Conservation (phyloP, 37 sponge, comb jelly and placozoan species). For the Cliona cf. orientalis region DNA sequence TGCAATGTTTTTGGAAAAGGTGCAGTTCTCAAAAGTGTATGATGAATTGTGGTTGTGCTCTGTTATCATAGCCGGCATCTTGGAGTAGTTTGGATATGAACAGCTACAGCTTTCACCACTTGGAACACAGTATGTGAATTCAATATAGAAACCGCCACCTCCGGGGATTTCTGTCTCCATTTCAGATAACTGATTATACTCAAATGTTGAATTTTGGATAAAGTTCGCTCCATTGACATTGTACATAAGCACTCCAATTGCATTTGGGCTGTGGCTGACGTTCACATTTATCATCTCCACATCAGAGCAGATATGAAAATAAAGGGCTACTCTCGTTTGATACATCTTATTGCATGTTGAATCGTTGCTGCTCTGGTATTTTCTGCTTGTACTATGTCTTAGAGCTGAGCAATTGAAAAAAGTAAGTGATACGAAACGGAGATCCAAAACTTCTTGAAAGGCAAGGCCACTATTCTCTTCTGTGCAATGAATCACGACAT, state of each 20-base stretch:
- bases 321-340: slow-evolving; percentile 18
- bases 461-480: not conserved
- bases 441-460: not conserved
- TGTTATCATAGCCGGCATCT: too few relatives aligned
- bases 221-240: slow-evolving; percentile 19
- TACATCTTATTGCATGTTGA: not conserved
- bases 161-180: too few relatives aligned
- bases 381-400: not conserved
- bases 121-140: slow-evolving; percentile 54
- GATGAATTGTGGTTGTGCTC: not conserved
- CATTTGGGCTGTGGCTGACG: slow-evolving; percentile 31
- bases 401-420: not conserved
- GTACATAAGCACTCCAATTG: slow-evolving; percentile 51
- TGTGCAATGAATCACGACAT: not conserved
- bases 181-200: not conserved
- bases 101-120: not conserved
- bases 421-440: not conserved
- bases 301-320: slow-evolving; percentile 23
- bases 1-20: slow-evolving; percentile 17
- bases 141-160: slow-evolving; percentile 57
- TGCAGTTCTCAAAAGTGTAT: not conserved
- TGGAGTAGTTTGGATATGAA: not conserved
- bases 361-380: not conserved
- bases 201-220: slow-evolving; percentile 6
- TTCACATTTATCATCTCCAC: slow-evolving; percentile 10